A percentile compares a stretch with the other conserved stretches of the same genome.
Evolutionary conservation across 2,113 vertebrate species (phyloP).

Genomic region (Prunella himalayana): DNA sequence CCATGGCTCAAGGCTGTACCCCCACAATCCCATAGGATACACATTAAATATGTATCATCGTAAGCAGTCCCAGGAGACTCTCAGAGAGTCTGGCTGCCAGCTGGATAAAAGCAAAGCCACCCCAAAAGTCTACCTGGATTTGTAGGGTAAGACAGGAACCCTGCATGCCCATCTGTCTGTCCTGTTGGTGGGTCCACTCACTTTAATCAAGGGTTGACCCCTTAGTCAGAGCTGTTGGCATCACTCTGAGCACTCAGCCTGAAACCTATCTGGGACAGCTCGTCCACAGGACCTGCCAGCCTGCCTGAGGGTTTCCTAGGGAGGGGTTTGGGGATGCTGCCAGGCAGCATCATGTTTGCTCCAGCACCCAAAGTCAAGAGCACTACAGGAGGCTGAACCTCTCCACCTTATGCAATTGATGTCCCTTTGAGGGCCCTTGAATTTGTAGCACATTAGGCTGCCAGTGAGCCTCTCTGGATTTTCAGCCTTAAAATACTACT

Average conservation of each 20-base stretch:
- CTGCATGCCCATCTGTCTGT: accelerated
- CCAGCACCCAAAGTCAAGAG: neutral
- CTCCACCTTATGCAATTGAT: neutral
- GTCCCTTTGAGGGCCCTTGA: neutral
- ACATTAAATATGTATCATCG: neutral
- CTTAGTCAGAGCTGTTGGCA: neutral
- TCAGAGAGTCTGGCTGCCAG: neutral
- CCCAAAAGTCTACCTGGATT: neutral
- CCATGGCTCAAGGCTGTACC: neutral
- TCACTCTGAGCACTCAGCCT: neutral
- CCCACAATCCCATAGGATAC: neutral
- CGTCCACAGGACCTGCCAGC: neutral
- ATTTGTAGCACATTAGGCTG: neutral
- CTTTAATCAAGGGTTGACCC: neutral
- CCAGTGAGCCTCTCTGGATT: neutral
- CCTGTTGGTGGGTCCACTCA: neutral
- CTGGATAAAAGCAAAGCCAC: neutral
- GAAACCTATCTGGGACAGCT: neutral
- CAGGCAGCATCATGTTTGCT: neutral
- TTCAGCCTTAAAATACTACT: neutral
- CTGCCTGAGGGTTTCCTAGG: neutral
- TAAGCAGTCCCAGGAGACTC: neutral
- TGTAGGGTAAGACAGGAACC: neutral
- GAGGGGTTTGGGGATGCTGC: neutral
- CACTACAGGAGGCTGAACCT: neutral